A percentile compares a stretch with the other conserved stretches of the same genome.
Conservation (phyloP, 2,113 vertebrate species). For the Laticauda colubrina region DNA sequence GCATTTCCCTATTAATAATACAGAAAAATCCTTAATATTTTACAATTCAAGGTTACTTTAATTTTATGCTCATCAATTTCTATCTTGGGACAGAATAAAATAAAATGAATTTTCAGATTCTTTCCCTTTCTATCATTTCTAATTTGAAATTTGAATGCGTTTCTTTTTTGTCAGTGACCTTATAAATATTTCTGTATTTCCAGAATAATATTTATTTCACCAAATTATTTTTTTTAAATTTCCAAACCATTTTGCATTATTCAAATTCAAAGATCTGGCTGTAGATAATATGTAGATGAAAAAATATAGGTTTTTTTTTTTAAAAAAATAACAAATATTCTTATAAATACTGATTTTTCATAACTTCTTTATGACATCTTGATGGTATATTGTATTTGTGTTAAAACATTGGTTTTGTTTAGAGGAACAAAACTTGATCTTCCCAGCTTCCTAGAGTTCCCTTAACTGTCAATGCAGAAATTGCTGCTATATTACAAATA, state of each 20-base stretch:
- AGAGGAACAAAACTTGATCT: too few species aligned
- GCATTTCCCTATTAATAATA: constrained; percentile 14
- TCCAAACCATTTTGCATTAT: constrained; percentile 39
- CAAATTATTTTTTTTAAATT: constrained; percentile 44
- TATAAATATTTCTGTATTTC: constrained; percentile 56
- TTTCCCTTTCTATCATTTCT: constrained; percentile 50
- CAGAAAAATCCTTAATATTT: neutral
- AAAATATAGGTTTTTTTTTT: neutral
- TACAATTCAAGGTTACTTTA: constrained; percentile 12
- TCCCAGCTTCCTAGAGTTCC: too few species aligned
- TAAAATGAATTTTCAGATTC: constrained; percentile 44
- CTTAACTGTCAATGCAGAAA: too few species aligned
- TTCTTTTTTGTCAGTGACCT: constrained; percentile 52
- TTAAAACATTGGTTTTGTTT: neutral
- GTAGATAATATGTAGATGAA: constrained; percentile 49
- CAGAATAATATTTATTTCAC: constrained; percentile 49
- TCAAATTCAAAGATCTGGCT: constrained; percentile 54
- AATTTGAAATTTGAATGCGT: constrained; percentile 56
- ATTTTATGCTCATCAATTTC: constrained; percentile 38
- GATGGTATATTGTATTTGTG: neutral
- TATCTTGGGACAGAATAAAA: constrained; percentile 28
- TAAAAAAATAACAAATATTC: too few species aligned
- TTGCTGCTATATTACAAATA: too few species aligned
- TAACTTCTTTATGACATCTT: too few species aligned
- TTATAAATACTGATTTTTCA: too few species aligned